Base-by-base conservation (phyloP, 2,888 invertebrate species). In the Nymphalis urticae region DNA sequence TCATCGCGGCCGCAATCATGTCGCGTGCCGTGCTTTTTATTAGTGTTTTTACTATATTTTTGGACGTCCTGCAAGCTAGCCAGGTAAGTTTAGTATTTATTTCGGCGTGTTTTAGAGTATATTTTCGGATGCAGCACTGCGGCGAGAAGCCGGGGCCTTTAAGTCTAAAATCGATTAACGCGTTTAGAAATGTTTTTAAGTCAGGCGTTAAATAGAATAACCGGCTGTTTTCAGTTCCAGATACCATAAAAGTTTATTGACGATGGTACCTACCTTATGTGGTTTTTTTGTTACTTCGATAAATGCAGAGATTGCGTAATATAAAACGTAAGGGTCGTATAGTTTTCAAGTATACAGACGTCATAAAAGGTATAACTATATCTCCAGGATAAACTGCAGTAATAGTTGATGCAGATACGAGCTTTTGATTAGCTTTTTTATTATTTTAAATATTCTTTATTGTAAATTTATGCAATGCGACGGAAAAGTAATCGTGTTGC, bases 21-120 rank as follows among this genome's bases (percentile, higher is more conserved):
- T 89, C 94, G 94, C 94, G 93, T 86, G 93, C 92, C 90, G 92
- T 93, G 89, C 90, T 93, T 87, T 90, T 93, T 90, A 87, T 94
- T 85, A 92, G 93, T 93, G 94, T 93, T 86, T 92, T 93, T 88
- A 90, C 92, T 87, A 90, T 94, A 88, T 88, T 93, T 87, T 90
- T 92, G 90, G 94, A 93, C 88, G 93, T 92, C 86, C 91, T 93
- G 80, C 90, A 90, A 77, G 91, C 92, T 77, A 92, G 92, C 82
- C 93, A 93, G 94, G 94, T 94, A 88, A 93, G 89, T 82, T 77
- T 75, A 73, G 60, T 24, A 50, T 71, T 73, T 73, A 62, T 75
- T 74, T 70, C 65, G 59, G 71, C 53, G 69, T 71, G 69, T 77
- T 76, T 68, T 67, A 75, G 72, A 64, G 74, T 72, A 74, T 64